These are phyloP conservation scores for Apotomis turbidana DNA, from an alignment of 2,888 invertebrate species.

Conservation along the genomic window DNA sequence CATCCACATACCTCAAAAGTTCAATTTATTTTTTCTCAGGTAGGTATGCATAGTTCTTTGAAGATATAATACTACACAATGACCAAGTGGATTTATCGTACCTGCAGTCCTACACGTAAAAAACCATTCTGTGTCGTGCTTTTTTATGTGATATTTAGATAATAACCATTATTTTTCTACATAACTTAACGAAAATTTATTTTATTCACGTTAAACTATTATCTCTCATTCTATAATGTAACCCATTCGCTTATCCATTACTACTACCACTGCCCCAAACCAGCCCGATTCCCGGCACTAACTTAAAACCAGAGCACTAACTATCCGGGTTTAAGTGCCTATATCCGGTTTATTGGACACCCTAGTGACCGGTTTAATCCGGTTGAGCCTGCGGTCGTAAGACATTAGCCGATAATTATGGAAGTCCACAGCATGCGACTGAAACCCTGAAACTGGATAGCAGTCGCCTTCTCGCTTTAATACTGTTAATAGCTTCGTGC, in stretches of 20 bases:
- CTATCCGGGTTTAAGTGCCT: conserved; percentile 37
- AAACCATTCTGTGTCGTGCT: too few species aligned
- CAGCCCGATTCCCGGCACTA: conserved; percentile 2
- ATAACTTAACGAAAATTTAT: too few species aligned
- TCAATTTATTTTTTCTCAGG: too few species aligned
- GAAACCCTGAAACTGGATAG: neutral
- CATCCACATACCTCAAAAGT: too few species aligned
- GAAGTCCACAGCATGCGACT: conserved; percentile 47
- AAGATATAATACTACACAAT: too few species aligned
- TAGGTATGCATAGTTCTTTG: too few species aligned
- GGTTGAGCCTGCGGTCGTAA: conserved; percentile 54
- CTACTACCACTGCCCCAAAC: neutral
- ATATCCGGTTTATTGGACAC: conserved; percentile 41
- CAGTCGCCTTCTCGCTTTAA: neutral
- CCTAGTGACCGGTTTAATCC: conserved; percentile 55
- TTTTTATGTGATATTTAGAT: too few species aligned
- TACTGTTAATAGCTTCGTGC: conserved; percentile 3
- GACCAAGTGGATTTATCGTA: too few species aligned
- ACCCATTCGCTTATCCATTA: neutral
- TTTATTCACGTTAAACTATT: too few species aligned
- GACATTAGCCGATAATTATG: conserved; percentile 66
- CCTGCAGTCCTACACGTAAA: too few species aligned
- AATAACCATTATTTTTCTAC: too few species aligned
- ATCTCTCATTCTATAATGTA: too few species aligned
- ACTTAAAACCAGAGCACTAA: conserved; percentile 37